Evolutionary conservation across 2,797 vertebrate genomes (phyloP), one percentile per base, ranked within the genome.

Genomic region (Aplochiton taeniatus): DNA sequence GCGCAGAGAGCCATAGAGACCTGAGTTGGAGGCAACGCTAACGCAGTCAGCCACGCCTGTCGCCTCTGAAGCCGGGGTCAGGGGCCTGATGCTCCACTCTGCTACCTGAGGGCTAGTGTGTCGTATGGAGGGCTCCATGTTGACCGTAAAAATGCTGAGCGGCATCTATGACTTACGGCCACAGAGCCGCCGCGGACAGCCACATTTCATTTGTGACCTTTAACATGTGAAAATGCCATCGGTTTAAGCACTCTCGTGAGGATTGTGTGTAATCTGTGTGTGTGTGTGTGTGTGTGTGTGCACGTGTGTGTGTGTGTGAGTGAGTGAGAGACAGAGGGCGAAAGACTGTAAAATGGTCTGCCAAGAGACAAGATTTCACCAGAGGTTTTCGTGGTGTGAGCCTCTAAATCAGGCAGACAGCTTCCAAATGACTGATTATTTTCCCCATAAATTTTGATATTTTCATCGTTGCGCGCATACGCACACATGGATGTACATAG

Each of bases 161-260:
- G 63, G 49, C 9, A 47, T 44, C 59, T 17, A 65, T 18, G 55
- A 80, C 77, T 61, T 78, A 83, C 42, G 12, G 61, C 42, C 17
- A 1, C 10, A 31, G 9, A 4, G 44, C 52, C n/a, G n/a, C 66
- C 31, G 14, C 54, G n/a, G n/a, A 61, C 52, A 17, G 47, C 58
- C 56, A 61, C 18, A 12, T 79, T 84, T 81, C 74, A 73, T 67
- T 79, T 77, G 51, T 83, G 79, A 85, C 81, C 84, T 86, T 46
- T 86, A 73, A 84, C 81, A 81, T 83, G 71, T 78, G 69, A 81
- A 88, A 82, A 84, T 76, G 73, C 70, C 74, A 79, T 83, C 82
- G 74, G 78, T 81, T 61, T 76, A 68, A 84, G 73, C 20, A 5
- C 77, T 69, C 72, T 72, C 73, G 13, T 61, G 65, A 70, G 81